Conservation (phyloP, 2,113 vertebrate species). For the Eidolon helvum region DNA sequence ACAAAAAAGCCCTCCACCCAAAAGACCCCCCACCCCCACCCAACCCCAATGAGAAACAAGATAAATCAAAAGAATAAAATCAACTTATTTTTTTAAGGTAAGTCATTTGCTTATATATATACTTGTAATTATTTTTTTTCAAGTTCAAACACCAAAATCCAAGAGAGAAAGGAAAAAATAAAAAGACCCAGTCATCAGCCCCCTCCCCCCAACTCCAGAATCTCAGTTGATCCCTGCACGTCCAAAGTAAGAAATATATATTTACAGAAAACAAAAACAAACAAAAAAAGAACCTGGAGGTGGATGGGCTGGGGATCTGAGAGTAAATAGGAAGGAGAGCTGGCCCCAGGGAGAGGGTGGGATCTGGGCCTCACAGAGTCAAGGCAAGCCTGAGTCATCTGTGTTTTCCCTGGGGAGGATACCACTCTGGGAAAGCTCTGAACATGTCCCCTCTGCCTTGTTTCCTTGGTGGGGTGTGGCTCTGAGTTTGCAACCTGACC, state of each 20-base stretch:
- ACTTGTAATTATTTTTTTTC: slow-evolving; percentile 81
- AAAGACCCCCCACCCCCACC: slow-evolving; percentile 79
- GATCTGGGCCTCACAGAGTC: slow-evolving; percentile 77
- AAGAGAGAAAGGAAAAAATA: slow-evolving; percentile 81
- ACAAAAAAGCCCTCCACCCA: slow-evolving; percentile 82
- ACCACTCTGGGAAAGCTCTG: slow-evolving; percentile 60
- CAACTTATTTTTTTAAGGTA: slow-evolving; percentile 80
- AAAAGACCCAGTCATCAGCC: slow-evolving; percentile 80
- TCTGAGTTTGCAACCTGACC: slow-evolving; percentile 52
- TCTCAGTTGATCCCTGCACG: slow-evolving; percentile 84
- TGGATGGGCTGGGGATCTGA: slow-evolving; percentile 73
- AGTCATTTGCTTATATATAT: slow-evolving; percentile 84
- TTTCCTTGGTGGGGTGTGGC: slow-evolving; percentile 59
- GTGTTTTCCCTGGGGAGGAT: slow-evolving; percentile 76
- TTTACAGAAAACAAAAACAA: slow-evolving; percentile 84
- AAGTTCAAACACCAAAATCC: slow-evolving; percentile 86
- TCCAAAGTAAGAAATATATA: slow-evolving; percentile 86
- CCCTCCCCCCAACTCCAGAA: slow-evolving; percentile 83
- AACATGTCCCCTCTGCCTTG: slow-evolving; percentile 1
- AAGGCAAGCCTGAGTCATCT: slow-evolving; percentile 80
- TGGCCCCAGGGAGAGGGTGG: slow-evolving; percentile 48
- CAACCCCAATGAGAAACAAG: slow-evolving; percentile 83
- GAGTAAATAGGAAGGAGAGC: slow-evolving; percentile 72
- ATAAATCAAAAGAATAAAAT: slow-evolving; percentile 83
- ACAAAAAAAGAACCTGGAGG: slow-evolving; percentile 72